Base-by-base conservation (phyloP, 2,888 invertebrate genomes). In the Anaspis maculata region DNA sequence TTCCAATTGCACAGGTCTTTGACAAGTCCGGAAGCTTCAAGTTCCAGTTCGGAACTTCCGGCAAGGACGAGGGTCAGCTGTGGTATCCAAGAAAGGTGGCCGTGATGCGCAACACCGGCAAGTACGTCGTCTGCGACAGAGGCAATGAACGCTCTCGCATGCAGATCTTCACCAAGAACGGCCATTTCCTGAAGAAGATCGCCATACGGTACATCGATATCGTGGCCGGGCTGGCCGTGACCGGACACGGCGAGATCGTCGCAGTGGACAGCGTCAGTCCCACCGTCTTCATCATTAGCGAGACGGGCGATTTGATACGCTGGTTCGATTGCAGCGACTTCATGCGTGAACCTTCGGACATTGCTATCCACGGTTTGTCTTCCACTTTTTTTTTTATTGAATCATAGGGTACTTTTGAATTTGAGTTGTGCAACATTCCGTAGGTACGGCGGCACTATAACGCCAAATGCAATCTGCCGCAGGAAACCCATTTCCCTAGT, bases 281-380 rank as follows among this genome's bases (percentile, higher is more conserved):
- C 4, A 94, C 95, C 23, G 91, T 96, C 27, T 95, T 94, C 68
- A 84, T 91, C 42, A 84, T 95, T 51, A 82, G 86, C 31, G 94
- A 95, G 65, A 82, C 81, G 49, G 95, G 95, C 13, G 91, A 92
- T 56, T 74, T 96, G 52, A 73, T 92, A 53, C 83, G 86, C 60
- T 96, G 95, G 95, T 95, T 96, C 62, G 94, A 96, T 67, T 95
- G 95, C 70, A 91, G 91, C 62, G 90, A 92, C 66, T 90, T 90
- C 65, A 96, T 96, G 95, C 75, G 92, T 49, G 96, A 96, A 65
- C 95, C 95, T 11, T 94, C 94, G 30, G 95, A 96, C 66, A 92
- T 96, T 59, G 94, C 94, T 44, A 90, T 95, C 57, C 85, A 84
- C 68, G 90, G 90, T 81, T 68, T 70, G 67, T 27, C 15, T 30